Evolutionary conservation across 2,888 invertebrate species (phyloP).

Genomic region (Ophraella communa): DNA sequence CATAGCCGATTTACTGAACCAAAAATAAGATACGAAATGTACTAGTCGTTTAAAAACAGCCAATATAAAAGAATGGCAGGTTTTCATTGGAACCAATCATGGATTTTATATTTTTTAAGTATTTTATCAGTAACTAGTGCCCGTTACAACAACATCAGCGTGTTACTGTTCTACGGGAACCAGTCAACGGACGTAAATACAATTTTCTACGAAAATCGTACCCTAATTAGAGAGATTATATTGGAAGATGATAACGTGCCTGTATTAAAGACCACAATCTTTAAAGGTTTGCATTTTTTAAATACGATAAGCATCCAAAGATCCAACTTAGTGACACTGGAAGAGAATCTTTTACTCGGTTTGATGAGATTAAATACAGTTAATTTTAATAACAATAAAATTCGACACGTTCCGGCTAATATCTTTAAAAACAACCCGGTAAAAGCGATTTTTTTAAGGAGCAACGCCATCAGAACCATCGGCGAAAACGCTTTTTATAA

Average conservation of each 20-base stretch:
- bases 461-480: conserved; percentile 39
- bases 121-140: background rate
- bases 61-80: background rate
- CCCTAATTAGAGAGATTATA: conserved; percentile 35
- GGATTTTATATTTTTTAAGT: background rate
- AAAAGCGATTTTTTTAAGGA: conserved; percentile 34
- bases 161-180: conserved; percentile 20
- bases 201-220: conserved; percentile 32
- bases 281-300: conserved; percentile 36
- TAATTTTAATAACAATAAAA: conserved; percentile 39
- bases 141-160: conserved; percentile 23
- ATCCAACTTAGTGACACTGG: conserved; percentile 30
- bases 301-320: conserved; percentile 32
- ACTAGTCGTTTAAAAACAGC: too few species aligned
- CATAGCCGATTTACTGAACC: background rate
- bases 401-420: conserved; percentile 30
- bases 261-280: conserved; percentile 35
- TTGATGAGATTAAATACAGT: conserved; percentile 35
- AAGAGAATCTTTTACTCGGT: conserved; percentile 36
- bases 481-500: conserved; percentile 41
- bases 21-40: too few species aligned
- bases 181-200: conserved; percentile 23
- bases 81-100: background rate
- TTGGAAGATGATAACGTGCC: conserved; percentile 41
- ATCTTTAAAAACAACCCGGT: conserved; percentile 39